These are phyloP conservation scores for Lophius piscatorius DNA, from an alignment of 2,113 vertebrate species.

Conservation along the genomic window DNA sequence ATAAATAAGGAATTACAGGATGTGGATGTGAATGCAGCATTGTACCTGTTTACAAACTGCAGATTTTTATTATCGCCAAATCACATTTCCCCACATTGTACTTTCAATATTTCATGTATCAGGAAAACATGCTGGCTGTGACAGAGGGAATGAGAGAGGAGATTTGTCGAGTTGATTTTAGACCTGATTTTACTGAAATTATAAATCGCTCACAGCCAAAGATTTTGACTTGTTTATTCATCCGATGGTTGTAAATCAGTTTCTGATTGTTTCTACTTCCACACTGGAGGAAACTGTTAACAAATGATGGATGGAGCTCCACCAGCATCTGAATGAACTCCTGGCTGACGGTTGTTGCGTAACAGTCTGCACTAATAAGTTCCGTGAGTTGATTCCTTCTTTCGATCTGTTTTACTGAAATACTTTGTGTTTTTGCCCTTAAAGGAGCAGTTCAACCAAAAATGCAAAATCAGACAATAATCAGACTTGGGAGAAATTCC, in stretches of 20 bases:
- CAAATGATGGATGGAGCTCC: constrained; percentile 27
- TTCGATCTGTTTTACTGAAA: too few relatives aligned
- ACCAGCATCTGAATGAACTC: neutral
- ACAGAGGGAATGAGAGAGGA: neutral
- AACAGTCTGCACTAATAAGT: constrained; percentile 30
- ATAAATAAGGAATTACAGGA: constrained; percentile 63
- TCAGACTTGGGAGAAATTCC: too few relatives aligned
- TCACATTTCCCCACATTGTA: constrained; percentile 46
- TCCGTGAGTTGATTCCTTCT: constrained; percentile 15
- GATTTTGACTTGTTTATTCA: constrained; percentile 26
- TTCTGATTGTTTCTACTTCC: constrained; percentile 19
- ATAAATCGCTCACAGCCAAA: constrained; percentile 22
- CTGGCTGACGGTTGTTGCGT: too few relatives aligned
- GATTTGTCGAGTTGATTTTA: constrained; percentile 11
- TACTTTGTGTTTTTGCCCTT: constrained; percentile 4
- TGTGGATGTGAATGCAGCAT: constrained; percentile 29
- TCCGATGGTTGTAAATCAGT: constrained; percentile 12
- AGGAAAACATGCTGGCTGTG: constrained; percentile 44
- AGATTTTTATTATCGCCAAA: constrained; percentile 68
- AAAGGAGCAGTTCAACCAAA: too few relatives aligned
- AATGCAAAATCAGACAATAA: too few relatives aligned
- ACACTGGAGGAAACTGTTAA: constrained; percentile 30
- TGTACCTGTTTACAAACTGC: constrained; percentile 71
- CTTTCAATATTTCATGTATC: constrained; percentile 67
- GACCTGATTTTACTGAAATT: constrained; percentile 32